phyloP scores from a whole-genome alignment of 2,113 vertebrate species.

The Eupsittula cactorum region DNA sequence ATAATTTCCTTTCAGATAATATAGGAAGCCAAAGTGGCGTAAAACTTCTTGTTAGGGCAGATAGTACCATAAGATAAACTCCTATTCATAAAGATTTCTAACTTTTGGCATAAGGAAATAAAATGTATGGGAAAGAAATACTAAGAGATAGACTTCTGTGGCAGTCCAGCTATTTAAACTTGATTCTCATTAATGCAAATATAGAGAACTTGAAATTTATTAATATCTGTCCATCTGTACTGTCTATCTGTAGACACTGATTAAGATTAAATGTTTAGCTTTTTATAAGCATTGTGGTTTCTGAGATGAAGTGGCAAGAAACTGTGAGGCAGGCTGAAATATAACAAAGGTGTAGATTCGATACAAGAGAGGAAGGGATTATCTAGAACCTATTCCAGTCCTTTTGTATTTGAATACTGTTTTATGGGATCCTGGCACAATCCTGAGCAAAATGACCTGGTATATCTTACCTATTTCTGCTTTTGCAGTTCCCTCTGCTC shows the following conservation, averaged over 20 bases:
- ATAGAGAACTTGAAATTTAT: background rate
- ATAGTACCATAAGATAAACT: background rate
- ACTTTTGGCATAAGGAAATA: background rate
- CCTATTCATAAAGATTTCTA: constrained; percentile 23
- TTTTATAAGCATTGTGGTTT: background rate
- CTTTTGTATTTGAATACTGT: background rate
- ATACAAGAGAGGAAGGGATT: background rate
- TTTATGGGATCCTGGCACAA: background rate
- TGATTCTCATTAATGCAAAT: constrained; percentile 20
- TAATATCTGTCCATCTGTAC: background rate
- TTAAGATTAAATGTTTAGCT: background rate
- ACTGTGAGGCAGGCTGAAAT: background rate
- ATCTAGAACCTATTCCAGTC: background rate
- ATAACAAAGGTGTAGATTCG: background rate
- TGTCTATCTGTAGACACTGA: background rate
- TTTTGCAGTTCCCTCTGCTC: constrained; percentile 86
- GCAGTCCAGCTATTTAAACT: background rate
- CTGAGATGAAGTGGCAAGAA: background rate
- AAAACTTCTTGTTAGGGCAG: background rate
- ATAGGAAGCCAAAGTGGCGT: background rate
- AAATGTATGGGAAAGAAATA: background rate
- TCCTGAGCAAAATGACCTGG: background rate
- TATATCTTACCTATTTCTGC: background rate
- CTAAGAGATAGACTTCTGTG: background rate
- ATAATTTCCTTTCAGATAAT: constrained; percentile 29